These are phyloP conservation scores for Beris morrisii DNA, from an alignment of 2,888 invertebrate genomes.

Conservation along the genomic window DNA sequence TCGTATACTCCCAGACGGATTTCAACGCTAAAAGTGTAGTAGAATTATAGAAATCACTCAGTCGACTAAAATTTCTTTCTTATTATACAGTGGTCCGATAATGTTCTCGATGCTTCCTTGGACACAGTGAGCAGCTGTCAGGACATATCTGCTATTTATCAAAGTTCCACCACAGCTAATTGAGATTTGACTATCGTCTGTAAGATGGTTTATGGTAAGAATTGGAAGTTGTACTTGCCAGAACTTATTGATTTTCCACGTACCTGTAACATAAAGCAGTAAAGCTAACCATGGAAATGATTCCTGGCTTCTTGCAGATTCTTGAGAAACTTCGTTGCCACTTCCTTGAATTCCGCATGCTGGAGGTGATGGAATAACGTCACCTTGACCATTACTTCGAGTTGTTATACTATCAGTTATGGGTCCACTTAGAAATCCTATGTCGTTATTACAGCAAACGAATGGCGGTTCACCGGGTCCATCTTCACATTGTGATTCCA, in stretches of 20 bases:
- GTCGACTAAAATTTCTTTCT: background rate
- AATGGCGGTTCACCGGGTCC: slow-evolving; percentile 46
- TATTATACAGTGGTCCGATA: slow-evolving; percentile 59
- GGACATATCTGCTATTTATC: slow-evolving; percentile 55
- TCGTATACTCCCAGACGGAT: slow-evolving; percentile 33
- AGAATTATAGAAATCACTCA: slow-evolving; percentile 1
- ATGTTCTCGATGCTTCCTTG: slow-evolving; percentile 58
- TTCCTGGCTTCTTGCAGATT: background rate
- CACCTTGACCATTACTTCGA: background rate
- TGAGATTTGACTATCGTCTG: slow-evolving; percentile 6
- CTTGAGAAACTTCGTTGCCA: background rate
- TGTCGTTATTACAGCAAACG: slow-evolving; percentile 51
- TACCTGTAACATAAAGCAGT: slow-evolving; percentile 18
- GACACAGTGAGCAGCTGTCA: slow-evolving; percentile 67
- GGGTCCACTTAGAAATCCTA: slow-evolving; percentile 10
- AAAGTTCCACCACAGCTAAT: slow-evolving; percentile 22
- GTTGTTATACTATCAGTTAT: slow-evolving; percentile 1
- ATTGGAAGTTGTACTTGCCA: background rate
- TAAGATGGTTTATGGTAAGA: background rate
- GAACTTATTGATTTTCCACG: background rate
- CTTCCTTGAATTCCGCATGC: slow-evolving; percentile 5
- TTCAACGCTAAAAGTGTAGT: background rate
- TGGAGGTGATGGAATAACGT: slow-evolving; percentile 15
- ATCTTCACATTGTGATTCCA: slow-evolving; percentile 47
- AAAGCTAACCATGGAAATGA: slow-evolving; percentile 9